These are phyloP conservation scores for Diaphora mendica DNA, from an alignment of 2,888 invertebrate genomes.

Conservation along the genomic window DNA sequence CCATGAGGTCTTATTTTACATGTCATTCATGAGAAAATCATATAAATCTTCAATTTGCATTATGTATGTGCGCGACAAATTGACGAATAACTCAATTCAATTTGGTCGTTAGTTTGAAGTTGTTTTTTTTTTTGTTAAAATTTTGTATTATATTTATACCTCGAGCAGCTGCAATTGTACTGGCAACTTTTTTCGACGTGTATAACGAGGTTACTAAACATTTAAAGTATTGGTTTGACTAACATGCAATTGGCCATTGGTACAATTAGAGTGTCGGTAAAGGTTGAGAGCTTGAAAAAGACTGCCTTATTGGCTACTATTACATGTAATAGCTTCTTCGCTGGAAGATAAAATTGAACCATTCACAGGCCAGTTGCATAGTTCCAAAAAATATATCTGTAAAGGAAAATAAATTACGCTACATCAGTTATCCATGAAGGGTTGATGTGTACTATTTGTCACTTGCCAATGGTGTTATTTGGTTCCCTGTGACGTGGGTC, in stretches of 20 bases:
- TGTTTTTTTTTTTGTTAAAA: too few species aligned
- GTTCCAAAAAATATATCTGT: slow-evolving; percentile 9
- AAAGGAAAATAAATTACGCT: slow-evolving; percentile 14
- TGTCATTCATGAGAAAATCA: too few species aligned
- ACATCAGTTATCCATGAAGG: slow-evolving; percentile 16
- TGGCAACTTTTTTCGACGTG: background rate
- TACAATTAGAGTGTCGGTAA: background rate
- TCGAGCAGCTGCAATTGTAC: background rate
- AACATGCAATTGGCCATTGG: background rate
- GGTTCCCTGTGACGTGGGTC: slow-evolving; percentile 17
- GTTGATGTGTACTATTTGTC: slow-evolving; percentile 20
- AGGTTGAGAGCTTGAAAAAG: background rate
- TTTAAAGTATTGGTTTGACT: background rate
- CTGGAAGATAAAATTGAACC: background rate
- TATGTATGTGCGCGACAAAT: too few species aligned
- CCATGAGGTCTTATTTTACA: too few species aligned
- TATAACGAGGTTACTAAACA: background rate
- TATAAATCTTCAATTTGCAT: too few species aligned
- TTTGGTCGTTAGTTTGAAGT: too few species aligned
- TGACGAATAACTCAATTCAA: too few species aligned
- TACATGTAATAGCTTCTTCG: background rate
- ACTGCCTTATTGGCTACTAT: background rate
- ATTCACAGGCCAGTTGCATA: background rate
- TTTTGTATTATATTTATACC: background rate
- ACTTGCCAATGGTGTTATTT: slow-evolving; percentile 19